Evolutionary conservation across 2,113 vertebrate species (phyloP).

Genomic region (Xiphophorus hellerii): DNA sequence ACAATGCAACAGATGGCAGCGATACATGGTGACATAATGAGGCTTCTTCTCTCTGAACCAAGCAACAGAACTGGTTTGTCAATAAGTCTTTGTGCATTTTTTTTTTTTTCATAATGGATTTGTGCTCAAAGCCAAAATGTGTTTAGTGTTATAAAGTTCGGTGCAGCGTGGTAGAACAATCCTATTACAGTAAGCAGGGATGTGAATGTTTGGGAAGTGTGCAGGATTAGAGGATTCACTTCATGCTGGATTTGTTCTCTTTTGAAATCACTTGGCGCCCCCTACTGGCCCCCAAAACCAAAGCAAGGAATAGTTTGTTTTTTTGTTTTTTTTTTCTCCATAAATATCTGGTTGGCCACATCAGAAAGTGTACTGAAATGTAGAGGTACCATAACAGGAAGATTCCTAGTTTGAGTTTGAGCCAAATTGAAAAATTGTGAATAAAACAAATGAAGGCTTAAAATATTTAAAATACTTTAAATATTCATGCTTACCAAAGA

Average conservation of each 20-base stretch:
- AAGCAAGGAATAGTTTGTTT: not conserved
- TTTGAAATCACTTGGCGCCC: conserved; percentile 51
- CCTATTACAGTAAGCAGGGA: conserved; percentile 22
- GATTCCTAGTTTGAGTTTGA: not conserved
- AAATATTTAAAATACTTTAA: not conserved
- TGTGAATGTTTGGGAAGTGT: conserved; percentile 1
- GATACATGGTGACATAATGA: conserved; percentile 53
- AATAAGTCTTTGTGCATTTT: conserved; percentile 12
- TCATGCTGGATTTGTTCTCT: conserved; percentile 10
- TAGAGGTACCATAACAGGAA: too few species aligned
- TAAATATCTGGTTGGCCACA: not conserved
- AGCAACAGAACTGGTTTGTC: conserved; percentile 41
- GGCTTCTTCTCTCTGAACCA: conserved; percentile 30
- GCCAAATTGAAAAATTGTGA: too few species aligned
- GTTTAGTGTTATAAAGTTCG: conserved; percentile 23
- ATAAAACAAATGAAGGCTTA: not conserved
- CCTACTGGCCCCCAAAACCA: conserved; percentile 28
- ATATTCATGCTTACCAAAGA: not conserved
- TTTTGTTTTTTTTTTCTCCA: not conserved
- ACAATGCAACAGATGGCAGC: conserved; percentile 68
- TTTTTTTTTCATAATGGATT: conserved; percentile 57
- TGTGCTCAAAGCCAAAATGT: conserved; percentile 29
- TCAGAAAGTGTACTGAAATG: not conserved
- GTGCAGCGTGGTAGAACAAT: conserved; percentile 5
- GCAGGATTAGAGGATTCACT: not conserved